Percentiles rank a stretch among this genome's conserved stretches.
Evolutionary conservation across 2,113 vertebrate species (phyloP).

Genomic region (Gallinago jamesoni): DNA sequence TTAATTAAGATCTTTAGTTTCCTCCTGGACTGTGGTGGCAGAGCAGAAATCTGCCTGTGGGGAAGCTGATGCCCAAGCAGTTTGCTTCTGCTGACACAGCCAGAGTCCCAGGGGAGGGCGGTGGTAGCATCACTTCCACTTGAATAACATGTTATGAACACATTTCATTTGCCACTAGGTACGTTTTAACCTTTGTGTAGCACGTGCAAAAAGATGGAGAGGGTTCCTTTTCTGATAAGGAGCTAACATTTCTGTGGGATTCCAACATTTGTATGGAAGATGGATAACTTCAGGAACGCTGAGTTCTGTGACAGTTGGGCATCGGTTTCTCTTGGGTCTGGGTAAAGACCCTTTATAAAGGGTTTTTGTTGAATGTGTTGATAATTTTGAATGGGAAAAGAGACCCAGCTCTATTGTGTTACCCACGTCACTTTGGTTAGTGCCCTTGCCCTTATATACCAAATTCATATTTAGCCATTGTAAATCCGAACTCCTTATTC

Average conservation of each 20-base stretch:
- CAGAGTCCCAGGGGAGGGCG: background rate
- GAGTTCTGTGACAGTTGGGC: background rate
- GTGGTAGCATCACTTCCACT: background rate
- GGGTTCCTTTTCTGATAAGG: background rate
- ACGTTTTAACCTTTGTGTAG: background rate
- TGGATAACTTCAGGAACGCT: background rate
- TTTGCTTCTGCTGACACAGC: background rate
- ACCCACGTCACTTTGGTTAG: background rate
- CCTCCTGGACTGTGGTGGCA: background rate
- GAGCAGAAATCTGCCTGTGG: background rate
- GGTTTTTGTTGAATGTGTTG: background rate
- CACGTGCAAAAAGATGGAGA: background rate
- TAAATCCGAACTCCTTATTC: background rate
- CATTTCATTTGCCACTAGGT: background rate
- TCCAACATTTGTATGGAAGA: too few relatives aligned
- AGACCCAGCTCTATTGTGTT: background rate
- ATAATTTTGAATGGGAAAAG: background rate
- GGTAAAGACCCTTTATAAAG: background rate
- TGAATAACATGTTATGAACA: too few relatives aligned
- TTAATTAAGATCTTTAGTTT: background rate
- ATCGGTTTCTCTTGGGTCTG: background rate
- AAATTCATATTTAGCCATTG: background rate
- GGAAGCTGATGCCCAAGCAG: background rate
- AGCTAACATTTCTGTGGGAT: background rate
- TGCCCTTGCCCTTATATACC: background rate